Evolutionary conservation across 2,113 vertebrate species (phyloP), one percentile per base, ranked within the genome.

Genomic region (Gallinago jamesoni): DNA sequence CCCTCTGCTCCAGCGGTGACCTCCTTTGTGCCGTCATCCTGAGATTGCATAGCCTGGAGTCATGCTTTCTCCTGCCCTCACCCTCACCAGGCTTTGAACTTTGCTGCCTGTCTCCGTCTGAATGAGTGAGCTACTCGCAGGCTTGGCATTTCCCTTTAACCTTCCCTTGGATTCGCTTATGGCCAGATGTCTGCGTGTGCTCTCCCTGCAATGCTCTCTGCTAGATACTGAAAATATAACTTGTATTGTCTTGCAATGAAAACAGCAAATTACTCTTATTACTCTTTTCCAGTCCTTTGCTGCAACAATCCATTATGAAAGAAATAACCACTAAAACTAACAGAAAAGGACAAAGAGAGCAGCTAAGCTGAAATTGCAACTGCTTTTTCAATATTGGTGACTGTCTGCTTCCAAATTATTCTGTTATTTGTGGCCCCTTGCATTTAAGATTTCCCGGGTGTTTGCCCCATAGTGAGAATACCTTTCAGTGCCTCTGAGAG

Each of bases 191-290:
- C 64, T 37, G 30, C 31, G 24, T 64, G 79, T 22, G 30, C 78
- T 91, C 50, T 74, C 81, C 59, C 77, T 80, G 69, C 67, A 55
- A 53, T 48, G 28, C 62, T 59, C 56, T 81, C 62, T n/a, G 53
- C 37, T 75, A 66, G n/a, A 43, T 11, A 10, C 70, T 9, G 10
- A 80, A 96, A 92, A 90, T 63, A 70, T 20, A 74, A 74, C 96
- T 90, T 20, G 50, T 47, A 47, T 88, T 90, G 91, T 79, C 91
- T 62, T 90, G 78, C 82, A 70, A 47, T 83, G 67, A 84, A 85
- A 96, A 66, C 85, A 80, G 87, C 47, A 93, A 80, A 96, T 96
- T 96, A 96, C 85, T 92, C 85, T 92, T 96, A 88, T 94, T 96
- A 86, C 83, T 95, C 96, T 81, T 86, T 86, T 84, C 90, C 53